Percentiles rank a stretch among this genome's conserved stretches.
Conservation (phyloP, 92 coral and sea anemone species). For the Phenganax marumi region DNA sequence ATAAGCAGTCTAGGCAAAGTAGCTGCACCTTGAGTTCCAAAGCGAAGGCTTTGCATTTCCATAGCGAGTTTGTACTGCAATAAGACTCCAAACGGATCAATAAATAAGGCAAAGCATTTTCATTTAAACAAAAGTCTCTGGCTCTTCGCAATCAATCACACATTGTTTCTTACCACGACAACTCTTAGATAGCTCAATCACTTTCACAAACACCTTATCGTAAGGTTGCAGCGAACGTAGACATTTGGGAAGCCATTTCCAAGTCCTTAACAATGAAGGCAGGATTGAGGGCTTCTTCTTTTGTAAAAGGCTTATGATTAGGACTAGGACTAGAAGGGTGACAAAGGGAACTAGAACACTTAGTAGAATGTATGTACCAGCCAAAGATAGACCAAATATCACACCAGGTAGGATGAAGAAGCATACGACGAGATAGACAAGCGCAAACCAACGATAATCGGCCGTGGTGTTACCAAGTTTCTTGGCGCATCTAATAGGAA, state of each 20-base stretch:
- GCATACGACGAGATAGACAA: constrained; percentile 79
- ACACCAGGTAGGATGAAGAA: constrained; percentile 91
- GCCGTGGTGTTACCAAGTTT: constrained; percentile 93
- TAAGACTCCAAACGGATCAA: background rate
- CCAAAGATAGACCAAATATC: constrained; percentile 85
- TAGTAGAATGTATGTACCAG: constrained; percentile 90
- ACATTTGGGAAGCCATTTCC: constrained; percentile 98
- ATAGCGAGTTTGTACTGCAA: background rate
- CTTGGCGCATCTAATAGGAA: constrained; percentile 94
- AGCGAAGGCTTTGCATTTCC: background rate
- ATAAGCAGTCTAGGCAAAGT: too few relatives aligned
- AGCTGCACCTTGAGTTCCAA: too few relatives aligned
- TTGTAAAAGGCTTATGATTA: constrained; percentile 72
- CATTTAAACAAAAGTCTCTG: constrained; percentile 14
- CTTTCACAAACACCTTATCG: constrained; percentile 68
- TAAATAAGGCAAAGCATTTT: background rate
- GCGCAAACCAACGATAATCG: constrained; percentile 94
- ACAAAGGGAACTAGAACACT: constrained; percentile 80
- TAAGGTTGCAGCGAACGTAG: constrained; percentile 80
- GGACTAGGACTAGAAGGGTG: constrained; percentile 63
- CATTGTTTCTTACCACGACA: constrained; percentile 41
- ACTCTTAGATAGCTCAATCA: constrained; percentile 13
- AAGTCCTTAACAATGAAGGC: constrained; percentile 71
- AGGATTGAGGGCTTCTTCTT: constrained; percentile 66
- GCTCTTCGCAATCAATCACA: constrained; percentile 24